These are phyloP conservation scores for Conopomorpha cramerella DNA, from an alignment of 1,140 invertebrate species.

Conservation along the genomic window DNA sequence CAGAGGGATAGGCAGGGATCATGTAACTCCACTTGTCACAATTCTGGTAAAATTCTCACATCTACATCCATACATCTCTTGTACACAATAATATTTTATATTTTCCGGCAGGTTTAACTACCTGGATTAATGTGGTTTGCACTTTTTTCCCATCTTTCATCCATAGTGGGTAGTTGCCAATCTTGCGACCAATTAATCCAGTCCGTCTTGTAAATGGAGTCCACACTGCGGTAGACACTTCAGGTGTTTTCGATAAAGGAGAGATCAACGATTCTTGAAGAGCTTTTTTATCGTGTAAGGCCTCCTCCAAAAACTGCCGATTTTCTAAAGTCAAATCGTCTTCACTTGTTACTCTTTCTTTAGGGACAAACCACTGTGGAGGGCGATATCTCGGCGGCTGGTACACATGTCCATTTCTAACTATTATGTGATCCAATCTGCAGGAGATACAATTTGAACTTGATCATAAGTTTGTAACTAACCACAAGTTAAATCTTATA, in stretches of 20 bases:
- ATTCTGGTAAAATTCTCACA: constrained; percentile 1
- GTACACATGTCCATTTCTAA: too few relatives aligned
- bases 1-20: too few relatives aligned
- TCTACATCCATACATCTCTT: too few relatives aligned
- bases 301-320: constrained; percentile 79
- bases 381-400: constrained; percentile 31
- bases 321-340: constrained; percentile 81
- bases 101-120: too few relatives aligned
- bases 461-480: too few relatives aligned
- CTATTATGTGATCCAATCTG: too few relatives aligned
- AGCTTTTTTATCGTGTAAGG: constrained; percentile 70
- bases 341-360: constrained; percentile 54
- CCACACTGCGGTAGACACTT: constrained; percentile 67
- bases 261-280: constrained; percentile 22
- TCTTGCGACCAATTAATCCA: constrained; percentile 91
- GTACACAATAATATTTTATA: too few relatives aligned
- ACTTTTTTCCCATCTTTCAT: constrained; percentile 81
- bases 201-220: constrained; percentile 66
- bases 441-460: too few relatives aligned
- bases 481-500: too few relatives aligned
- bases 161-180: constrained; percentile 94
- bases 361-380: constrained; percentile 36
- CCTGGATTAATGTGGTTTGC: constrained; percentile 83
- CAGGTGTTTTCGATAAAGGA: constrained; percentile 53
- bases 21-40: too few relatives aligned